phyloP scores from a whole-genome alignment of 2,113 vertebrate genomes.

The Salminus brasiliensis region DNA sequence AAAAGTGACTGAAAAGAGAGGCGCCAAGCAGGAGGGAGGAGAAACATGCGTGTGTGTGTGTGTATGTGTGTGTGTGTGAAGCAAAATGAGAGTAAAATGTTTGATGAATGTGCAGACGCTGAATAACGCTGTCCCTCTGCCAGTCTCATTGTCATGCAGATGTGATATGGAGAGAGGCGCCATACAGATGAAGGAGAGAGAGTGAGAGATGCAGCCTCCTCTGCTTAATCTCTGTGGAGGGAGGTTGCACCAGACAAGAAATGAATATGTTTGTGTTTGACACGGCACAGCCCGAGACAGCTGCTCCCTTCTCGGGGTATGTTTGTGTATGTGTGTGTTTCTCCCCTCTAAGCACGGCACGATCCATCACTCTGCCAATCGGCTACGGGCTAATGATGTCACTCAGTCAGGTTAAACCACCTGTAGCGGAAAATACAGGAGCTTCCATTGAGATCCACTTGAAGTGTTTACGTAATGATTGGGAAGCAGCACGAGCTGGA shows the following conservation, averaged over 20 bases:
- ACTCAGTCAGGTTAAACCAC: conserved; percentile 44
- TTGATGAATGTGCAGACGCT: conserved; percentile 48
- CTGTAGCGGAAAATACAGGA: conserved; percentile 34
- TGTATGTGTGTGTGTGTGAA: conserved; percentile 1
- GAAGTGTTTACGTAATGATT: not conserved
- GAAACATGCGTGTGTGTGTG: not conserved
- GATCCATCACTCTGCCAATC: conserved; percentile 45
- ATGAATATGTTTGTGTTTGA: conserved; percentile 42
- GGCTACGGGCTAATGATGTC: conserved; percentile 51
- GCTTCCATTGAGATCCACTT: not conserved
- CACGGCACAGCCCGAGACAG: conserved; percentile 24
- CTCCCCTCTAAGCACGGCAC: not conserved
- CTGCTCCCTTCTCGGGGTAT: conserved; percentile 17
- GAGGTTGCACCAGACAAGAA: conserved; percentile 32
- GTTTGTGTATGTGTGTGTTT: conserved; percentile 1
- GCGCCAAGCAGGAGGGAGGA: not conserved
- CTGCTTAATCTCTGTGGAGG: conserved; percentile 25
- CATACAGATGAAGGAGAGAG: conserved; percentile 35
- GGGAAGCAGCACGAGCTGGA: not conserved
- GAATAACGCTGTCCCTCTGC: conserved; percentile 54
- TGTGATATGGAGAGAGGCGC: conserved; percentile 38
- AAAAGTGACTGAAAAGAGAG: conserved; percentile 3
- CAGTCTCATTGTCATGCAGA: conserved; percentile 56
- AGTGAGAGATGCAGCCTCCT: not conserved
- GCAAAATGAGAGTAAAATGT: conserved; percentile 21